phyloP scores from a whole-genome alignment of 2,797 vertebrate genomes.

The Mormyrus hasselquistii region DNA sequence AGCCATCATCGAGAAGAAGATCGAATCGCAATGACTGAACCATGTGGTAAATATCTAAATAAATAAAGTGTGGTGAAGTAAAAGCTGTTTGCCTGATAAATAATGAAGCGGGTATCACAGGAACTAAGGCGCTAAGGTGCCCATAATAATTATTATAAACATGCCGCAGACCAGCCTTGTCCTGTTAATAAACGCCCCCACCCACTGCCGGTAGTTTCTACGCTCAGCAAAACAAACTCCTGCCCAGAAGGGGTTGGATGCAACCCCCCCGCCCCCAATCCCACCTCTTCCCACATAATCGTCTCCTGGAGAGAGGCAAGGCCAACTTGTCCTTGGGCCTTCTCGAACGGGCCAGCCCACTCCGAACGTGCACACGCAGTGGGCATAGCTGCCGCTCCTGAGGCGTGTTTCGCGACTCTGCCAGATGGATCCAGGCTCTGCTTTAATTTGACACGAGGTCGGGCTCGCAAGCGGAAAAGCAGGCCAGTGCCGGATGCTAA shows the following conservation, averaged over 20 bases:
- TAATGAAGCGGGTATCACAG: background rate
- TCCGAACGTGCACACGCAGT: background rate
- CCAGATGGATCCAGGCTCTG: background rate
- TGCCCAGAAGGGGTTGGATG: background rate
- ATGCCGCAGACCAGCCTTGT: background rate
- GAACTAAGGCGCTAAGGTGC: background rate
- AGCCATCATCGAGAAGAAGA: background rate
- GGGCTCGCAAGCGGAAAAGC: background rate
- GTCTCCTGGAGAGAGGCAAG: background rate
- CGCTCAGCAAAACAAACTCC: background rate
- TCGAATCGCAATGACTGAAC: background rate
- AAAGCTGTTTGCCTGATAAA: background rate
- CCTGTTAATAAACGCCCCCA: background rate
- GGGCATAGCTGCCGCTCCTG: background rate
- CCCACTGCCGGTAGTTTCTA: background rate
- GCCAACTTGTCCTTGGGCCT: background rate
- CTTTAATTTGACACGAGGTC: background rate
- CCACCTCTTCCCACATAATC: background rate
- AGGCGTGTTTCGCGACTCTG: background rate
- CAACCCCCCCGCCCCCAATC: background rate
- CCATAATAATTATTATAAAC: background rate
- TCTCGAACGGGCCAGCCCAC: background rate
- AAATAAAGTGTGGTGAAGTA: background rate
- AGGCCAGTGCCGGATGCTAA: background rate
- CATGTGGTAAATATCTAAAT: background rate